phyloP scores from a whole-genome alignment of 2,797 vertebrate genomes.

The Pteronotus mesoamericanus region DNA sequence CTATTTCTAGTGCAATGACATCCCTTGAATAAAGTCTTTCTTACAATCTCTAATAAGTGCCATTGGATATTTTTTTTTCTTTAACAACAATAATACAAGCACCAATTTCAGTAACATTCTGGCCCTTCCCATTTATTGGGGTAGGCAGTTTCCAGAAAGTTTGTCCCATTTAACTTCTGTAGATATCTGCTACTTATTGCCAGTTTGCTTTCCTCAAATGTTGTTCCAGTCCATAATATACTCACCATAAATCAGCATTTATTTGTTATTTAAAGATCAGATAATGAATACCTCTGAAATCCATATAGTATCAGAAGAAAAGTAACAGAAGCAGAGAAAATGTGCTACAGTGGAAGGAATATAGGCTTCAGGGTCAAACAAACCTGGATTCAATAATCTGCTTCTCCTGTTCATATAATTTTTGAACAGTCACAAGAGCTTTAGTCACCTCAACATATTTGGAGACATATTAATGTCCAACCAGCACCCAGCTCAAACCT shows the following conservation, averaged over 20 bases:
- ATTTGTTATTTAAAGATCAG: background rate
- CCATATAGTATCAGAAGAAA: background rate
- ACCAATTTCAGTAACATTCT: background rate
- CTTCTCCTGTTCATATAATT: background rate
- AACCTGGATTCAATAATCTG: background rate
- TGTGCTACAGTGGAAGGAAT: background rate
- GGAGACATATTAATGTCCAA: background rate
- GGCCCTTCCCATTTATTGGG: background rate
- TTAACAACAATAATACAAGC: background rate
- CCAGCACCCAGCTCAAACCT: background rate
- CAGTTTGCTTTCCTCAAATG: slow-evolving; percentile 8
- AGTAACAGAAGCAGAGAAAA: background rate
- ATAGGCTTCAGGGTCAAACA: background rate
- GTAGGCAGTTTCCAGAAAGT: background rate
- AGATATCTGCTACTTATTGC: background rate
- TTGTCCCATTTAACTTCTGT: background rate
- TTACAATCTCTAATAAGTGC: background rate
- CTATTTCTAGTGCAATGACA: background rate
- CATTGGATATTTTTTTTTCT: background rate
- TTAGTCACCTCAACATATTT: background rate
- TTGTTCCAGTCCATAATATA: background rate
- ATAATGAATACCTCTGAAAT: background rate
- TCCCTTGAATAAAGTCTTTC: background rate
- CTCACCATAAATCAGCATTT: background rate
- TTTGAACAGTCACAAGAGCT: background rate